Conservation (phyloP, 2,113 vertebrate species). For the Pagrus major region DNA sequence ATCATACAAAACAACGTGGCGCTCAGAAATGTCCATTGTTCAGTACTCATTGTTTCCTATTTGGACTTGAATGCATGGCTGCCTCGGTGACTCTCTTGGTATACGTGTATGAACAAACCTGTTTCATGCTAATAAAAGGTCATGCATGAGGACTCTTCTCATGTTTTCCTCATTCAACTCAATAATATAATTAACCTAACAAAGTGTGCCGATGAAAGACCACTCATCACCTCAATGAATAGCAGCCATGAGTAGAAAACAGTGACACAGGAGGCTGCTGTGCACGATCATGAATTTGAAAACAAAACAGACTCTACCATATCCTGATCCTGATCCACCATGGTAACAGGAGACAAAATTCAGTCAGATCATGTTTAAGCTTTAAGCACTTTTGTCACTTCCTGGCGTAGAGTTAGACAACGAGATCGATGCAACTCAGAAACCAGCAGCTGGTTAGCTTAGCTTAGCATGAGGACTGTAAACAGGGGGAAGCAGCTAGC, state of each 20-base stretch:
- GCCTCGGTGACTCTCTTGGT: background rate
- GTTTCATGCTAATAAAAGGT: conserved; percentile 14
- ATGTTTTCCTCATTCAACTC: background rate
- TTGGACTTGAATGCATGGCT: background rate
- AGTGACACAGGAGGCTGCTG: background rate
- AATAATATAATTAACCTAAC: conserved; percentile 18
- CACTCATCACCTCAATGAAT: background rate
- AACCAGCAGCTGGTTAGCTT: background rate
- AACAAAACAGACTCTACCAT: background rate
- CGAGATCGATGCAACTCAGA: background rate
- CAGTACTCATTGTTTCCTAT: background rate
- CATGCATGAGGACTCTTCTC: background rate
- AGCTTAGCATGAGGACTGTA: background rate
- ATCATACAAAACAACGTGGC: background rate
- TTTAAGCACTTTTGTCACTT: background rate
- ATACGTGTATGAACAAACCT: conserved; percentile 6
- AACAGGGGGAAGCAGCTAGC: too few relatives aligned
- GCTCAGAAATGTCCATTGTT: background rate
- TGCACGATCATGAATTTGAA: background rate
- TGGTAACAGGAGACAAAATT: background rate
- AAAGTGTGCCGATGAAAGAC: background rate
- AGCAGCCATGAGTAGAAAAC: background rate
- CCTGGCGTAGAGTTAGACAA: too few relatives aligned
- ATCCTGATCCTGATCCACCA: background rate
- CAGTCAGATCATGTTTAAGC: background rate